Base-by-base conservation (phyloP, 2,888 invertebrate genomes). In the Anoplius nigerrimus region DNA sequence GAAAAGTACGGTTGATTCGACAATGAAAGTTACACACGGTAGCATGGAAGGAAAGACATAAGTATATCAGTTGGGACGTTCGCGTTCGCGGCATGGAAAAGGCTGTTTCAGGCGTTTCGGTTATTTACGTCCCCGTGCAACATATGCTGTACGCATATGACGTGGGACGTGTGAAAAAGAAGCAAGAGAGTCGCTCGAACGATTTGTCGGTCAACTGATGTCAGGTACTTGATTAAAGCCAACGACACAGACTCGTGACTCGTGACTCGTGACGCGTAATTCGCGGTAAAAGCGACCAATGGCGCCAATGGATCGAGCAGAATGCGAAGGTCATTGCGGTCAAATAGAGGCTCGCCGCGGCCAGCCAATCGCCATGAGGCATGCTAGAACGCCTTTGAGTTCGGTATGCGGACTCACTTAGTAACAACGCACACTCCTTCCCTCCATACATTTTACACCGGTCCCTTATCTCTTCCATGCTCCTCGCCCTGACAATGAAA, bases 241-340 rank as follows among this genome's bases (percentile, higher is more conserved):
- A 34, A 34, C 34, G 34, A 34, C 34, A 34, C 34, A 34, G 4
- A 34, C n/a, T 13, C 11, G 48, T 60, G 11, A 5, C n/a, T n/a
- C n/a, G 8, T 42, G 43, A 66, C 22, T 42, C 63, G 66, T 20
- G 21, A 45, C 43, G 42, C 62, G 71, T 58, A 69, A 66, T 71
- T 68, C 60, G 42, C 34, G 45, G 27, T 58, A 53, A 59, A 59
- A 59, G 65, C 48, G 42, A 45, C 66, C 61, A 73, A 34, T 67
- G 77, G 72, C 77, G 73, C 79, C 80, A 64, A 64, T 77, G 75
- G 71, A 69, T 78, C 69, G 70, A 52, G 61, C 63, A 79, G 74
- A 82, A 82, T 74, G 75, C 66, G 82, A 85, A 84, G 84, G 84
- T 82, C 80, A 74, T 76, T 74, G 54, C 77, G 82, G 82, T 82